Conservation (phyloP, 2,113 vertebrate species). For the Ophthalmolycus amberensis region DNA sequence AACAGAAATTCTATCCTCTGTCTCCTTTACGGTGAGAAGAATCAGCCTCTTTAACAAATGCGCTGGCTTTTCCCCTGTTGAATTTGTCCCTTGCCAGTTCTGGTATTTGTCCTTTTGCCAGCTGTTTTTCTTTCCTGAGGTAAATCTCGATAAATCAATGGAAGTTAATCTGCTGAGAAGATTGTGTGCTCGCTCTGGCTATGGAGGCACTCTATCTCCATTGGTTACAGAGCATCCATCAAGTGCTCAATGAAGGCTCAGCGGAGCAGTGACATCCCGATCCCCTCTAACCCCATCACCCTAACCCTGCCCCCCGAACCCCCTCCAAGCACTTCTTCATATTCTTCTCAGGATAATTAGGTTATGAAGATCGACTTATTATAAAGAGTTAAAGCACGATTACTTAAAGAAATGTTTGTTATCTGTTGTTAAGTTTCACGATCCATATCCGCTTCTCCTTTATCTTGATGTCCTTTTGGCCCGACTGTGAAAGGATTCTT, state of each 20-base stretch:
- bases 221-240: constrained; percentile 85
- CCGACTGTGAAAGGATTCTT: constrained; percentile 80
- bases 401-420: constrained; percentile 1
- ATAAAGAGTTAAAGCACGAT: background rate
- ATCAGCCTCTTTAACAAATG: constrained; percentile 71
- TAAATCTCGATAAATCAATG: constrained; percentile 85
- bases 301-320: constrained; percentile 16
- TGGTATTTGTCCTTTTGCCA: constrained; percentile 78
- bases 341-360: constrained; percentile 42
- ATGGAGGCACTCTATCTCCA: constrained; percentile 76
- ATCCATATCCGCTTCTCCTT: constrained; percentile 10
- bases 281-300: constrained; percentile 63
- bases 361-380: constrained; percentile 24
- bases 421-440: constrained; percentile 34
- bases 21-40: constrained; percentile 28
- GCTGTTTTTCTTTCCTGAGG: constrained; percentile 82
- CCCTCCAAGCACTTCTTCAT: constrained; percentile 30
- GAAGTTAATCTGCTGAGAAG: constrained; percentile 83
- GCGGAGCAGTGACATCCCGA: constrained; percentile 66
- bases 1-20: constrained; percentile 29
- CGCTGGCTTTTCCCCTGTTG: constrained; percentile 51
- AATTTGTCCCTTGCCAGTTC: constrained; percentile 75
- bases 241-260: constrained; percentile 77
- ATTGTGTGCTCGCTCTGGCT: constrained; percentile 65
- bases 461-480: constrained; percentile 46